Conservation (phyloP, 2,797 vertebrate genomes). For the Girardinus metallicus region DNA sequence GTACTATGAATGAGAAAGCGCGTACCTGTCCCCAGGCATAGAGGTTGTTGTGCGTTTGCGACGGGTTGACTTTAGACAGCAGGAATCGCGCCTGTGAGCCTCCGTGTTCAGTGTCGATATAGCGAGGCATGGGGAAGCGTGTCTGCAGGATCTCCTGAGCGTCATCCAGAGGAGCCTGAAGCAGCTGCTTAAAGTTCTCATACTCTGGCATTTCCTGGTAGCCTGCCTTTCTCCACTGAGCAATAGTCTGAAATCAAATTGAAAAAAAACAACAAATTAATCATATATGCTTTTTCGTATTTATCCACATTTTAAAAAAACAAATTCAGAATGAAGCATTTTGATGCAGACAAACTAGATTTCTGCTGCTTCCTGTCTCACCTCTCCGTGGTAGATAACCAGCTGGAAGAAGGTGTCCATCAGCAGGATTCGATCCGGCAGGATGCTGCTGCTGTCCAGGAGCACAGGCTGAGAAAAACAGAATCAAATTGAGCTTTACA, state of each 20-base stretch:
- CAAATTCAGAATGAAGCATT: background rate
- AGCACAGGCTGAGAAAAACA: constrained; percentile 87
- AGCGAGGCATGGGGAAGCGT: constrained; percentile 96
- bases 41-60: constrained; percentile 98
- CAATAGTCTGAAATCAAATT: constrained; percentile 85
- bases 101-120: constrained; percentile 93
- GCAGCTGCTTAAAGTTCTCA: constrained; percentile 96
- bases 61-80: constrained; percentile 98
- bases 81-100: constrained; percentile 93
- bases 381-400: constrained; percentile 97
- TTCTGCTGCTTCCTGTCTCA: constrained; percentile 54
- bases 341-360: background rate
- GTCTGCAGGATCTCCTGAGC: constrained; percentile 96
- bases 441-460: constrained; percentile 97
- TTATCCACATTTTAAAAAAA: background rate
- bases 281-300: background rate
- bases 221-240: constrained; percentile 95
- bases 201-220: constrained; percentile 98
- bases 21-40: constrained; percentile 95
- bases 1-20: background rate
- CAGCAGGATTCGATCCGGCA: constrained; percentile 93
- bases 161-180: constrained; percentile 94
- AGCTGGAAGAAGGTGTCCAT: constrained; percentile 99
- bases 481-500: background rate
- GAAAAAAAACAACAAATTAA: background rate